Conservation (phyloP, 92 coral and sea anemone genomes). For the Siderastrea siderea region DNA sequence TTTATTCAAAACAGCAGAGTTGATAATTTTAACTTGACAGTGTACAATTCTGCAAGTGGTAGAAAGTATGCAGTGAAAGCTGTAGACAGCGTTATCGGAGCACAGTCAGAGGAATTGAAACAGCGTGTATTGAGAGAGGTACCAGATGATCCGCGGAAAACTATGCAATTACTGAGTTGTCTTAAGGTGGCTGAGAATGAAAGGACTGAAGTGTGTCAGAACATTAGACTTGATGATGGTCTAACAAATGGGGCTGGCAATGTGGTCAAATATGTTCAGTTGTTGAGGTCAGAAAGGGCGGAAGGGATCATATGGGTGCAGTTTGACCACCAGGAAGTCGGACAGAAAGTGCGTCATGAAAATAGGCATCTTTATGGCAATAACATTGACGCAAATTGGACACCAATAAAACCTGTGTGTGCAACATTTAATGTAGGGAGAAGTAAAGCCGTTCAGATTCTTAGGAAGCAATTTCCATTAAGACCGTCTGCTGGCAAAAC, state of each 20-base stretch:
- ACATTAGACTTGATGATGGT: conserved; percentile 38
- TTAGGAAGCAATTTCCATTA: conserved; percentile 62
- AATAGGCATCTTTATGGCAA: conserved; percentile 27
- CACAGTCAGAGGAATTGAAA: not conserved
- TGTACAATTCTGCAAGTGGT: conserved; percentile 6
- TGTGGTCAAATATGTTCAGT: conserved; percentile 35
- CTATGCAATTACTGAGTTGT: conserved; percentile 9
- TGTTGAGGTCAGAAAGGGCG: conserved; percentile 14
- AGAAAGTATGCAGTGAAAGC: conserved; percentile 21
- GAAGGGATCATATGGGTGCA: conserved; percentile 55
- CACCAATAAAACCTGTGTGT: conserved; percentile 45
- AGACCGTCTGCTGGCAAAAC: conserved; percentile 61
- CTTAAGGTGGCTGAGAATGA: conserved; percentile 25
- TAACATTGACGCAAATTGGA: conserved; percentile 33
- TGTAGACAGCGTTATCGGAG: conserved; percentile 24
- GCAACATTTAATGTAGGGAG: conserved; percentile 37
- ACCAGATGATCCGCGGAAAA: conserved; percentile 33
- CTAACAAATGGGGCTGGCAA: conserved; percentile 52
- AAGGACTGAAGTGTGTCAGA: conserved; percentile 12
- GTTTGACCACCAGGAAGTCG: conserved; percentile 58
- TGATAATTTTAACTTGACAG: conserved; percentile 12
- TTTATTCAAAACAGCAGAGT: conserved; percentile 12
- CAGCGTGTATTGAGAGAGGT: not conserved
- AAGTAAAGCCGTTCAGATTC: conserved; percentile 5
- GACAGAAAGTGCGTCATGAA: conserved; percentile 50